Evolutionary conservation across 2,888 invertebrate genomes (phyloP), one percentile per base, ranked within the genome.

Genomic region (Drosophila buzzatii): DNA sequence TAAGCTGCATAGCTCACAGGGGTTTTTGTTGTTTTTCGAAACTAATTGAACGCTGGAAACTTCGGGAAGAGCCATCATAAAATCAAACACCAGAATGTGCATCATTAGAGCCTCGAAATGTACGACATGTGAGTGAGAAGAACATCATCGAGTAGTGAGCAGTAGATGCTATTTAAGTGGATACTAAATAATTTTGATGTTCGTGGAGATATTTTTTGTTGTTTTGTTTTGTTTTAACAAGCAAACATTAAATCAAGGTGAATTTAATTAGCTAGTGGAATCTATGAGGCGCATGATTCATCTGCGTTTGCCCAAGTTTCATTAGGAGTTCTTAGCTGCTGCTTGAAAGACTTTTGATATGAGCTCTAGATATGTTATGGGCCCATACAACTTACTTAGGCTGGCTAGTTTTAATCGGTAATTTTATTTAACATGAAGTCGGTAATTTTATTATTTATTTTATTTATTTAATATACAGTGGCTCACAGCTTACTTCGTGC

Each of bases 1-100:
- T 27, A 41, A 66, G 47, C 27, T 18, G 27, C 20, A 49, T n/a
- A 37, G 37, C 44, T 64, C n/a, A 27, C 18, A 56, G 27, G 41
- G 47, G 7, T 39, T 39, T 39, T 39, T 16, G 7, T 12, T n/a
- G n/a, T 23, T 53, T 18, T 53, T 20, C 0, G 20, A 42, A 16
- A 23, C 23, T 44, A 44, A 53, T 52, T 16, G 12, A 51, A 65
- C 18, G 16, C 20, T 18, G n/a, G 27, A 16, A 45, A 44, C 14
- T 39, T 8, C 33, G 14, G 33, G n/a, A 20, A 37, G 37, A 12
- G n/a, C 20, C 23, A 23, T 39, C 39, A 18, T 35, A 68, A n/a
- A 27, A 55, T 18, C 45, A 45, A 33, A 37, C 27, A 10, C 8
- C 39, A 20, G 14, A 57, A 33, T 39, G 41, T 53, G 37, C 53